Conservation (phyloP, 2,797 vertebrate genomes). For the Lagodon rhomboides region DNA sequence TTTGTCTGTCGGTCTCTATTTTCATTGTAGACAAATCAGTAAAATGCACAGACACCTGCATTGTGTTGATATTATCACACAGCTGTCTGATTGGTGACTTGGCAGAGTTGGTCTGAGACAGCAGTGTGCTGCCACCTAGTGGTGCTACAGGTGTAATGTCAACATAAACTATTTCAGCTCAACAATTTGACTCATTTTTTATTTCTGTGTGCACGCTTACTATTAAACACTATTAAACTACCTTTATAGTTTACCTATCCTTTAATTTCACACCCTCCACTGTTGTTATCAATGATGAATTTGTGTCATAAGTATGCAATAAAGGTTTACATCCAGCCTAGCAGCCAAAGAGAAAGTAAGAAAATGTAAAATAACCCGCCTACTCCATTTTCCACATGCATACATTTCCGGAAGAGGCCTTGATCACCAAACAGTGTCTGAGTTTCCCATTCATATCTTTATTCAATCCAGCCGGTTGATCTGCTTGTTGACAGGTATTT, state of each 20-base stretch:
- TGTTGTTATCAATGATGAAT: background rate
- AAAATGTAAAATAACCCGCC: slow-evolving; percentile 24
- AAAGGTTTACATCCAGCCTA: background rate
- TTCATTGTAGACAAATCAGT: slow-evolving; percentile 6
- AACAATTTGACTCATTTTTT: slow-evolving; percentile 14
- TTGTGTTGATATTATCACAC: slow-evolving; percentile 12
- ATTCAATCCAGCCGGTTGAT: background rate
- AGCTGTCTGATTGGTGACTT: slow-evolving; percentile 15
- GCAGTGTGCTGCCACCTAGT: slow-evolving; percentile 74
- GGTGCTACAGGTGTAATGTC: slow-evolving; percentile 25
- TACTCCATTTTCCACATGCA: background rate
- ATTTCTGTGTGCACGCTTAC: slow-evolving; percentile 4
- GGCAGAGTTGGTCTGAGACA: slow-evolving; percentile 18
- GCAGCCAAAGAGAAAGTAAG: background rate
- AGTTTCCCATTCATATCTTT: background rate
- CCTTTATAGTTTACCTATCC: background rate
- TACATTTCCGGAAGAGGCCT: slow-evolving; percentile 28
- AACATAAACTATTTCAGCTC: slow-evolving; percentile 32
- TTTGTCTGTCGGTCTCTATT: slow-evolving; percentile 4
- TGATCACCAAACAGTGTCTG: slow-evolving; percentile 1
- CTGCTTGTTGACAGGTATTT: background rate
- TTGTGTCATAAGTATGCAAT: background rate
- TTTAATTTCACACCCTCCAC: background rate
- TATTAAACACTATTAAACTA: background rate
- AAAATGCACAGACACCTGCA: background rate